Evolutionary conservation across 2,888 invertebrate species (phyloP), one percentile per base, ranked within the genome.

Genomic region (Meteorus cinctellus): DNA sequence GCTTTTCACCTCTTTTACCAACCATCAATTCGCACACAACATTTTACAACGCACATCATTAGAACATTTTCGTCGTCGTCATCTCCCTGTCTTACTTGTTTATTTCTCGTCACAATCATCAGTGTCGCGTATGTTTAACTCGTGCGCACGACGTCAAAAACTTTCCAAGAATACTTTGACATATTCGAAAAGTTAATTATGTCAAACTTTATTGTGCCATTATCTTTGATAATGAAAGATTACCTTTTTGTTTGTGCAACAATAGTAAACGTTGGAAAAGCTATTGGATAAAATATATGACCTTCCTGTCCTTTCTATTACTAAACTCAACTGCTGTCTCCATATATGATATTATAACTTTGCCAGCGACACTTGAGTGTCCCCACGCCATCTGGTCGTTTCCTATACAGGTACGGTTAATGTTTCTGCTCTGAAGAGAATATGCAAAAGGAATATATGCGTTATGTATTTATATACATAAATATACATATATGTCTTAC

Each of bases 61-160:
- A 88, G 84, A 83, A 85, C 81, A 83, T 83, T 83, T 85, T 83
- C 82, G 81, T 80, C 78, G 81, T 81, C 76, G 75, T 78, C 80
- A 77, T 77, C 77, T 79, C 77, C 72, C 79, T 19, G 19, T 70
- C 74, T 68, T 51, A n/a, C 68, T 71, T 71, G 24, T n/a, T 62
- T 66, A 19, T 68, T 77, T 73, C 55, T 69, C 75, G 65, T 65
- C 72, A n/a, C 16, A 16, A n/a, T n/a, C 16, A n/a, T 41, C 41
- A 41, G 41, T 12, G 41, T 12, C 12, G 8, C 12, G 12, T 41
- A 41, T 41, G 41, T 12, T 8, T 12, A 41, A 41, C 41, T 41
- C 12, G 41, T 41, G 41, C 41, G 8, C 8, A 10, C 12, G 8
- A 41, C 41, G 12, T 41, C 12, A 12, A 41, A 41, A 41, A 41